A percentile compares a stretch with the other conserved stretches of the same genome.
Conservation (phyloP, 2,113 vertebrate species). For the Argyrosomus japonicus region DNA sequence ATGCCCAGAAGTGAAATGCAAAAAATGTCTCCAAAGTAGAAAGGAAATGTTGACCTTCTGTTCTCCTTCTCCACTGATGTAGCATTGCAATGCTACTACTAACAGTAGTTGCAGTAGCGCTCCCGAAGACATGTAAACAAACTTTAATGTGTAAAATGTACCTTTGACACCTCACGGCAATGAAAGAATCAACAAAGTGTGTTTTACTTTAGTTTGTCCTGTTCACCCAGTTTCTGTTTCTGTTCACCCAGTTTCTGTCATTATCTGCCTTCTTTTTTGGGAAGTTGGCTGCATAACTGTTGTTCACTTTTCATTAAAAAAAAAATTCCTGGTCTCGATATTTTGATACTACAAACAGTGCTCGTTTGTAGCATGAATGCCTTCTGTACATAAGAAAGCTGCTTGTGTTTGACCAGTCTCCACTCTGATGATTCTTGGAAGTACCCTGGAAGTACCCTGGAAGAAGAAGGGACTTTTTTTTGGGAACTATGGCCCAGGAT, state of each 20-base stretch:
- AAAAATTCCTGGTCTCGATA: not conserved
- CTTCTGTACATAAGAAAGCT: not conserved
- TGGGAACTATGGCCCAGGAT: not conserved
- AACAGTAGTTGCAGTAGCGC: no score
- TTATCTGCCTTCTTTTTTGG: not conserved
- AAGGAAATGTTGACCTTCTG: not conserved
- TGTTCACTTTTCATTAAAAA: not conserved
- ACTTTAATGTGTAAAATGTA: not conserved
- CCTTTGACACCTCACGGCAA: not conserved
- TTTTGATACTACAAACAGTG: not conserved
- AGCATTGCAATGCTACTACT: not conserved
- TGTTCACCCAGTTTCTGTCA: not conserved
- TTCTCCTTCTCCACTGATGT: not conserved
- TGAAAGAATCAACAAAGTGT: not conserved
- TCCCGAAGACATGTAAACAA: not conserved
- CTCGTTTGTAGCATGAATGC: not conserved
- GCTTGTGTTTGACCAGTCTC: slow-evolving; percentile 11
- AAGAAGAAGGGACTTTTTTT: not conserved
- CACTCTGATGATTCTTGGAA: not conserved
- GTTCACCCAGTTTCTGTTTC: slow-evolving; percentile 3
- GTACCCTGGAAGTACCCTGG: not conserved
- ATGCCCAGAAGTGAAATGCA: not conserved
- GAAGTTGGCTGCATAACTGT: slow-evolving; percentile 1
- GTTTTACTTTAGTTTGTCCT: not conserved
- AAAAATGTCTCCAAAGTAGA: not conserved